Evolutionary conservation across 2,888 invertebrate genomes (phyloP).

Genomic region (Leptinotarsa peninsularis): DNA sequence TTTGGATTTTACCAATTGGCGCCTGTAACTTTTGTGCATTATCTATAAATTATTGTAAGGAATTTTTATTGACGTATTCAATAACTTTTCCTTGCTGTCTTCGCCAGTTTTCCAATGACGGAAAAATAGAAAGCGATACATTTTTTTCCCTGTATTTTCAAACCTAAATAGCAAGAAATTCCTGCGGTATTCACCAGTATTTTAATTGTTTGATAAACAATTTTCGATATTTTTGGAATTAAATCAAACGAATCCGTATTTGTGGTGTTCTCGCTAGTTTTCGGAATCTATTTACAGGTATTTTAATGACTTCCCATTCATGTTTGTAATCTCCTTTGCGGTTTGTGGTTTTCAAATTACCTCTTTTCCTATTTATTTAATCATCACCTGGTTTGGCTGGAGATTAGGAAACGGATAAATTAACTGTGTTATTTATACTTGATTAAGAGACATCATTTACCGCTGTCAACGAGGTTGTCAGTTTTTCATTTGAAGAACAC

Average conservation of each 20-base stretch:
- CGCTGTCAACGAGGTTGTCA: not conserved
- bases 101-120: too few species aligned
- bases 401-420: constrained; percentile 10
- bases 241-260: not conserved
- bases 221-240: constrained; percentile 4
- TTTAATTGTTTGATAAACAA: not conserved
- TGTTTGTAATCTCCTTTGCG: constrained; percentile 24
- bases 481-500: too few species aligned
- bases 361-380: constrained; percentile 25
- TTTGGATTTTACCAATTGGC: too few species aligned
- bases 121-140: too few species aligned
- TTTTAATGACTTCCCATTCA: constrained; percentile 19
- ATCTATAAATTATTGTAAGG: too few species aligned
- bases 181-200: not conserved
- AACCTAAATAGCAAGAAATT: too few species aligned
- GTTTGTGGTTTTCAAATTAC: constrained; percentile 29
- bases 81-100: too few species aligned
- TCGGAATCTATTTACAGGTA: constrained; percentile 9
- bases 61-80: too few species aligned
- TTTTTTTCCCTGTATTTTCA: too few species aligned
- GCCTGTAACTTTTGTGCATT: too few species aligned
- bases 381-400: constrained; percentile 20
- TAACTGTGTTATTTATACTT: constrained; percentile 6
- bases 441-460: not conserved
- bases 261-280: constrained; percentile 5